These are phyloP conservation scores for Aplochiton taeniatus DNA, from an alignment of 2,797 vertebrate genomes.

Conservation along the genomic window DNA sequence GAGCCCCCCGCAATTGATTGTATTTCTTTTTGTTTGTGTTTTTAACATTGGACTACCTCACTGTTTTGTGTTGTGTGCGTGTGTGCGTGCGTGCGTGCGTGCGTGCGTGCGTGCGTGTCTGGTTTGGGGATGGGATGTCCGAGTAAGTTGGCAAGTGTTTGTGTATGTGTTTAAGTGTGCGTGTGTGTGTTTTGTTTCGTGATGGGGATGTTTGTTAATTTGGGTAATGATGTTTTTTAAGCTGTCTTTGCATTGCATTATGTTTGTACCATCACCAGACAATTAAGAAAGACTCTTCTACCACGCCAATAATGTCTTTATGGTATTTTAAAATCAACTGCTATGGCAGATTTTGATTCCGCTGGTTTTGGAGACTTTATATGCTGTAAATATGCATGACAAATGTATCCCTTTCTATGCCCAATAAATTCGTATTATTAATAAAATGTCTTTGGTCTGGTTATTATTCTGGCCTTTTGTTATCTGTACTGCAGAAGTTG, in stretches of 20 bases:
- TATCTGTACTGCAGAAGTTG: neutral
- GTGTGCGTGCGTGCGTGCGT: slow-evolving; percentile 14
- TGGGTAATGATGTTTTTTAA: slow-evolving; percentile 46
- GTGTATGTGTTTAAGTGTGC: slow-evolving; percentile 49
- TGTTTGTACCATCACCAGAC: slow-evolving; percentile 12
- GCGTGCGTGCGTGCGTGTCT: slow-evolving; percentile 33
- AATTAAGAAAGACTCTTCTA: slow-evolving; percentile 25
- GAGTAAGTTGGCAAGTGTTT: slow-evolving; percentile 18
- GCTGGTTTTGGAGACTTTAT: slow-evolving; percentile 40
- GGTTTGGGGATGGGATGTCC: too few relatives aligned
- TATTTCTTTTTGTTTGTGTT: slow-evolving; percentile 35
- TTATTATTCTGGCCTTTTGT: neutral
- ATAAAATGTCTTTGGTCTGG: slow-evolving; percentile 11
- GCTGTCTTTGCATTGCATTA: slow-evolving; percentile 25
- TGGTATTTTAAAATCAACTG: slow-evolving; percentile 29
- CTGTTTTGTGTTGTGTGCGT: slow-evolving; percentile 32
- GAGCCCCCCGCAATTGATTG: slow-evolving; percentile 40
- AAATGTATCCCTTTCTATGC: slow-evolving; percentile 59
- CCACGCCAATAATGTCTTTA: slow-evolving; percentile 18
- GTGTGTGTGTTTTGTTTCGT: slow-evolving; percentile 8
- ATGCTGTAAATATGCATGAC: slow-evolving; percentile 75
- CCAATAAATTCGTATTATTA: slow-evolving; percentile 69
- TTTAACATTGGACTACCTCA: slow-evolving; percentile 63
- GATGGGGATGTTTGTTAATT: slow-evolving; percentile 6
- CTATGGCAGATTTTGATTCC: slow-evolving; percentile 12